phyloP scores from a whole-genome alignment of 2,113 vertebrate genomes.

The Nerophis lumbriciformis region DNA sequence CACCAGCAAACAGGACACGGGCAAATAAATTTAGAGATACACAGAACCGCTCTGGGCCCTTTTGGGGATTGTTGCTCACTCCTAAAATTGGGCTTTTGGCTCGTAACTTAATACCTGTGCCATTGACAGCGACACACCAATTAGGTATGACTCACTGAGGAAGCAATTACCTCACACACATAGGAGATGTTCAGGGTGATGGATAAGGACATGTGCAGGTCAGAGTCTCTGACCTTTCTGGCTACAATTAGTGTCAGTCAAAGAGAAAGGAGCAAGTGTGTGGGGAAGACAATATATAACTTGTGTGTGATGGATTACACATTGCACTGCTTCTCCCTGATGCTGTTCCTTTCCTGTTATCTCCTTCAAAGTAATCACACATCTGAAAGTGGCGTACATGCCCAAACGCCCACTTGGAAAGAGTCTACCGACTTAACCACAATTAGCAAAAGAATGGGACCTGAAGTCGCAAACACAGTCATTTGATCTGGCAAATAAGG shows the following conservation, averaged over 20 bases:
- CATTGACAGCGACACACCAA: constrained; percentile 55
- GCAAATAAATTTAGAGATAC: constrained; percentile 35
- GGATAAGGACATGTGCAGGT: constrained; percentile 34
- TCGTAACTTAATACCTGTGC: constrained; percentile 35
- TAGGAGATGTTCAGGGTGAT: constrained; percentile 32
- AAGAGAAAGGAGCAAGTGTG: background rate
- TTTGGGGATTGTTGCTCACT: no score
- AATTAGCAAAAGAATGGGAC: no score
- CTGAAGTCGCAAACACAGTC: no score
- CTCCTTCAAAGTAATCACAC: background rate
- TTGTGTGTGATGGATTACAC: no score
- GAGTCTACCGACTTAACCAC: no score
- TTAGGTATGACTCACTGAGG: constrained; percentile 46
- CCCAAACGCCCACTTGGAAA: no score
- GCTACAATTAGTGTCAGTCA: constrained; percentile 41
- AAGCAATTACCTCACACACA: constrained; percentile 52
- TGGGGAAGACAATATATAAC: background rate
- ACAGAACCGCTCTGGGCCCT: constrained; percentile 12
- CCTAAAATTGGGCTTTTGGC: no score
- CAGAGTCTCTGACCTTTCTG: constrained; percentile 35
- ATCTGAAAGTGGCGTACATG: background rate
- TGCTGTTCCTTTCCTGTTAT: background rate
- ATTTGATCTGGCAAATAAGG: no score
- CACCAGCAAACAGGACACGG: constrained; percentile 11
- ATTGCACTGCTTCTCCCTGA: background rate